phyloP scores from a whole-genome alignment of 2,797 vertebrate genomes.

The Orientallactaga sibirica region DNA sequence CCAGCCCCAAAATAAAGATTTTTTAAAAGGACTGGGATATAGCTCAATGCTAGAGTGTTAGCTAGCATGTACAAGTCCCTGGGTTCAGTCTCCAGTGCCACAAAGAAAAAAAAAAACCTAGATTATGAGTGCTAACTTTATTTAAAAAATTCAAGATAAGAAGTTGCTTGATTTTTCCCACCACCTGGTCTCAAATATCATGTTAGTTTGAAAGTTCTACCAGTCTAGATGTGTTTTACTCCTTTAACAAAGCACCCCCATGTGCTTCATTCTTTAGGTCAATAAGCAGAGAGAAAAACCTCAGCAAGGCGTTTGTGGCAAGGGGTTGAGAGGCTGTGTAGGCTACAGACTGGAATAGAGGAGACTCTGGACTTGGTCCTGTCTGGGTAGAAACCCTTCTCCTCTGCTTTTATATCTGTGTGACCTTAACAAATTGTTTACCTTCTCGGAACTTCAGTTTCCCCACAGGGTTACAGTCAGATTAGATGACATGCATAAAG shows the following conservation, averaged over 20 bases:
- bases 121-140: background rate
- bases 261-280: background rate
- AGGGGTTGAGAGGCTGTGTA: background rate
- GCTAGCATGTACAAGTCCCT: background rate
- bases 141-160: constrained; percentile 13
- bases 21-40: background rate
- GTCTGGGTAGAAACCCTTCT: background rate
- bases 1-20: no score
- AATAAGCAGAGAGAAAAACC: background rate
- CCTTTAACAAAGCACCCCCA: background rate
- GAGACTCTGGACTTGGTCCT: background rate
- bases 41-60: background rate
- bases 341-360: background rate
- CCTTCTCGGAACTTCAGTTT: constrained; percentile 3
- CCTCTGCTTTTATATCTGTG: constrained; percentile 20
- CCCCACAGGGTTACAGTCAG: background rate
- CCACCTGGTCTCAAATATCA: background rate
- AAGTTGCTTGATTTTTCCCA: background rate
- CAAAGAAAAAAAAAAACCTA: background rate
- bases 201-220: background rate
- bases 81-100: background rate
- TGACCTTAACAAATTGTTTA: background rate
- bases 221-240: background rate
- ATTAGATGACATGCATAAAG: background rate
- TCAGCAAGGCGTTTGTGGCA: background rate